Evolutionary conservation across 2,888 invertebrate genomes (phyloP).

Genomic region (Apotomis capreana): DNA sequence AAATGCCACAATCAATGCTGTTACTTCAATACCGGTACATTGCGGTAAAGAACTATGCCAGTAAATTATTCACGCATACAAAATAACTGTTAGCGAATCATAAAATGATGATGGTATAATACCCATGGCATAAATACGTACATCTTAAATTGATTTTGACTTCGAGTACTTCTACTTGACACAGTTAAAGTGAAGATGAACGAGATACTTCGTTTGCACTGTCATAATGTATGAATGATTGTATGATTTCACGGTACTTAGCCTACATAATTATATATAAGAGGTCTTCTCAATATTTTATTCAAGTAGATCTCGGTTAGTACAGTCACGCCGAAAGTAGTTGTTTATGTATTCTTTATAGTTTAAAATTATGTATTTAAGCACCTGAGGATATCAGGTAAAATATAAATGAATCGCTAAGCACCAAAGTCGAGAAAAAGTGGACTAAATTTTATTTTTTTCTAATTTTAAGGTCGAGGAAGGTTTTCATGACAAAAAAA

Average conservation of each 20-base stretch:
- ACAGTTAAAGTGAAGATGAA: conserved; percentile 41
- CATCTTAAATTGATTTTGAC: conserved; percentile 45
- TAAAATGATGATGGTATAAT: conserved; percentile 49
- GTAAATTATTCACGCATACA: conserved; percentile 51
- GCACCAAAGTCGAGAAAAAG: too few relatives aligned
- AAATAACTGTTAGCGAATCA: conserved; percentile 60
- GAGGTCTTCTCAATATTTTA: conserved; percentile 9
- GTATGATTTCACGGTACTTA: conserved; percentile 16
- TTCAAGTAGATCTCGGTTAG: conserved; percentile 18
- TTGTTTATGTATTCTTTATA: too few relatives aligned
- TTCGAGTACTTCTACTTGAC: conserved; percentile 53
- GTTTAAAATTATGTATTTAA: too few relatives aligned
- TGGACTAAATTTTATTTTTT: too few relatives aligned
- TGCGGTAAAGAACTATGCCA: conserved; percentile 54
- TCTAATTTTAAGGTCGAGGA: too few relatives aligned
- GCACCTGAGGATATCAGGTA: too few relatives aligned
- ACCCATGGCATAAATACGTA: conserved; percentile 42
- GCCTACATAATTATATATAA: conserved; percentile 19
- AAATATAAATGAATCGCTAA: too few relatives aligned
- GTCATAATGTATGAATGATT: conserved; percentile 26
- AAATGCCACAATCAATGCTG: conserved; percentile 32
- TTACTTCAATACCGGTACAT: conserved; percentile 51
- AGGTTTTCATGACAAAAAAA: too few relatives aligned
- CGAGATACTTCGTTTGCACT: conserved; percentile 27
- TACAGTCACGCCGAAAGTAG: background rate